These are phyloP conservation scores for Neodiprion pinetum DNA, from an alignment of 1,140 invertebrate genomes.

Conservation along the genomic window DNA sequence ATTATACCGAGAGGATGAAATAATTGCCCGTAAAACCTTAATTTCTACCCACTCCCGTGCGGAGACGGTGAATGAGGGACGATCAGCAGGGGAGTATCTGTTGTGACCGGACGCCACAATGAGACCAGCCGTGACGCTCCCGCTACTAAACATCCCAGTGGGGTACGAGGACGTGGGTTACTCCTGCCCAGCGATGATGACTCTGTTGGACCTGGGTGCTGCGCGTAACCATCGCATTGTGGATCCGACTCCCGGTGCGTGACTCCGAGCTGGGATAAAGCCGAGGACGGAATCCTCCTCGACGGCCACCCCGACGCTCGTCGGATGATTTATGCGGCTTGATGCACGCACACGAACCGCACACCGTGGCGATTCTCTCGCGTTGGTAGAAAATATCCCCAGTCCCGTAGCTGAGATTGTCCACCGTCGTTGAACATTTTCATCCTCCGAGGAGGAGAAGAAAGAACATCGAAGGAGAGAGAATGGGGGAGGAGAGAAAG, in stretches of 20 bases:
- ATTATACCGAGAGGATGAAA: slow-evolving; percentile 30
- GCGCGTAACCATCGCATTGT: slow-evolving; percentile 6
- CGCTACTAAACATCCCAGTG: slow-evolving; percentile 26
- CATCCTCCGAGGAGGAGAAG: too few relatives aligned
- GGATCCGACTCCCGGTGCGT: background rate
- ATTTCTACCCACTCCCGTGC: slow-evolving; percentile 33
- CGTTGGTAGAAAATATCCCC: too few relatives aligned
- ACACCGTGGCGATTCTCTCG: too few relatives aligned
- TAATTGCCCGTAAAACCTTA: slow-evolving; percentile 45
- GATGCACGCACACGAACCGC: too few relatives aligned
- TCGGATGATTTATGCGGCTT: too few relatives aligned
- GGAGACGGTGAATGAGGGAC: slow-evolving; percentile 18
- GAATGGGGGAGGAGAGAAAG: background rate
- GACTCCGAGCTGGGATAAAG: background rate
- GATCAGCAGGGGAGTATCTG: slow-evolving; percentile 45
- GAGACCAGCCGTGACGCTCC: slow-evolving; percentile 39
- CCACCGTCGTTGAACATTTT: too few relatives aligned
- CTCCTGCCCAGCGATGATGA: slow-evolving; percentile 2
- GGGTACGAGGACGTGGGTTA: slow-evolving; percentile 7
- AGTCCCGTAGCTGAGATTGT: too few relatives aligned
- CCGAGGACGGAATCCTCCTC: too few relatives aligned
- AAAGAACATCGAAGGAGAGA: too few relatives aligned
- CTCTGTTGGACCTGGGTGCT: slow-evolving; percentile 7
- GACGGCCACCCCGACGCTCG: too few relatives aligned
- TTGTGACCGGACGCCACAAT: slow-evolving; percentile 47